phyloP scores from a whole-genome alignment of 2,888 invertebrate genomes.

The Copidosoma aretas region DNA sequence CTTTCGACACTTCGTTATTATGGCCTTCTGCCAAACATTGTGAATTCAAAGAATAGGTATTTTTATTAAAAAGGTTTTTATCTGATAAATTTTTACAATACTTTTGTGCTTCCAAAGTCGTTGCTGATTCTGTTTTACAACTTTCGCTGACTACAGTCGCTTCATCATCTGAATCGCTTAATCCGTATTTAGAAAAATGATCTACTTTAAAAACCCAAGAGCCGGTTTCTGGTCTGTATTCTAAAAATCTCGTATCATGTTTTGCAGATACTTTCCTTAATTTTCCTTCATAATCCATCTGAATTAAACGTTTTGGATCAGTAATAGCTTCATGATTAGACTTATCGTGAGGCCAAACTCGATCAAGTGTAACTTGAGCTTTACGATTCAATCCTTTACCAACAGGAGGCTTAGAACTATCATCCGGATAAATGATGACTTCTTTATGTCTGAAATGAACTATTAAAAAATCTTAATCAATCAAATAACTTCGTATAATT shows the following conservation, averaged over 20 bases:
- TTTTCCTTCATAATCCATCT: conserved; percentile 86
- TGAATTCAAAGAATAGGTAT: too few relatives aligned
- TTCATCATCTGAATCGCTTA: conserved; percentile 89
- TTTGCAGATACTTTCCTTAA: conserved; percentile 83
- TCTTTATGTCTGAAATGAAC: conserved; percentile 94
- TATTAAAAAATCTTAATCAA: conserved; percentile 2
- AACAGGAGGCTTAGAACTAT: conserved; percentile 82
- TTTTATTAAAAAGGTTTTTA: background rate
- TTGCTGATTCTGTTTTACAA: background rate
- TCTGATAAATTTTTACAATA: background rate
- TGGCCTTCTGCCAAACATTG: too few relatives aligned
- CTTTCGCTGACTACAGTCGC: conserved; percentile 63
- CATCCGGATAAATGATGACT: conserved; percentile 93
- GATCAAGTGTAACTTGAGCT: conserved; percentile 90
- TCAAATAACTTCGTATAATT: conserved; percentile 14
- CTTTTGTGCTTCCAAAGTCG: conserved; percentile 3
- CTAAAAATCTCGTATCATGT: conserved; percentile 89
- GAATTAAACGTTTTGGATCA: conserved; percentile 76
- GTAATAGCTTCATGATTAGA: conserved; percentile 79
- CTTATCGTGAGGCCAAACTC: conserved; percentile 93
- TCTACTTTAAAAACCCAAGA: conserved; percentile 97
- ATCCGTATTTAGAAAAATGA: conserved; percentile 93
- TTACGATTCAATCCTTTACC: conserved; percentile 88
- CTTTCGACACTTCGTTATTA: too few relatives aligned
- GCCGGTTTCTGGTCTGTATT: conserved; percentile 93